Percentiles rank a stretch among this genome's conserved stretches.
Conservation (phyloP, 1,140 invertebrate genomes). For the Pseudachorutes palmiensis region DNA sequence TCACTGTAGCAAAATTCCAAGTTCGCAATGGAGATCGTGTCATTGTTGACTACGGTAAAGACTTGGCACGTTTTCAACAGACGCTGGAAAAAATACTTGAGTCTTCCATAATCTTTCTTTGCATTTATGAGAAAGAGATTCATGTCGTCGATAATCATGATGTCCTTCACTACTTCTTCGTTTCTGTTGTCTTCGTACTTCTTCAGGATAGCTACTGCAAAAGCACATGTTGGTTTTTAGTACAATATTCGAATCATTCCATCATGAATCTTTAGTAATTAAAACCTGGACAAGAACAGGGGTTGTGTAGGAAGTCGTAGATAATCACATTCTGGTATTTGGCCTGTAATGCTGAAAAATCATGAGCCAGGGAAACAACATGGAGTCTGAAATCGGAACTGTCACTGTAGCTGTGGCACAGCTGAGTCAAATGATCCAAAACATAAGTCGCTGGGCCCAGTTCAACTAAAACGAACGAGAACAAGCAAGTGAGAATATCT, state of each 20-base stretch:
- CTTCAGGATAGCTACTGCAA: not conserved
- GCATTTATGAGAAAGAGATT: not conserved
- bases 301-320: not conserved
- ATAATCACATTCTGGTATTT: not conserved
- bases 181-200: not conserved
- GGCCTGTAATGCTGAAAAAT: not conserved
- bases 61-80: constrained; percentile 8
- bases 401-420: not conserved
- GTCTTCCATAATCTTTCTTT: not conserved
- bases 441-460: constrained; percentile 3
- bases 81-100: not conserved
- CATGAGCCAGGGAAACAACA: constrained; percentile 5
- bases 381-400: constrained; percentile 4
- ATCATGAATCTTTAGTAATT: not conserved
- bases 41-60: constrained; percentile 18
- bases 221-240: no score
- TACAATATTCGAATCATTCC: not conserved
- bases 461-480: constrained; percentile 8
- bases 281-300: no score
- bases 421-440: constrained; percentile 6
- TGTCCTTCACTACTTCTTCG: not conserved
- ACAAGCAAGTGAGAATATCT: not conserved
- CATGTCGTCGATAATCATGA: constrained; percentile 7
- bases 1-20: constrained; percentile 6
- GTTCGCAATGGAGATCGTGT: constrained; percentile 15